Evolutionary conservation across 2,797 vertebrate genomes (phyloP).

Genomic region (Xerus rutilus): DNA sequence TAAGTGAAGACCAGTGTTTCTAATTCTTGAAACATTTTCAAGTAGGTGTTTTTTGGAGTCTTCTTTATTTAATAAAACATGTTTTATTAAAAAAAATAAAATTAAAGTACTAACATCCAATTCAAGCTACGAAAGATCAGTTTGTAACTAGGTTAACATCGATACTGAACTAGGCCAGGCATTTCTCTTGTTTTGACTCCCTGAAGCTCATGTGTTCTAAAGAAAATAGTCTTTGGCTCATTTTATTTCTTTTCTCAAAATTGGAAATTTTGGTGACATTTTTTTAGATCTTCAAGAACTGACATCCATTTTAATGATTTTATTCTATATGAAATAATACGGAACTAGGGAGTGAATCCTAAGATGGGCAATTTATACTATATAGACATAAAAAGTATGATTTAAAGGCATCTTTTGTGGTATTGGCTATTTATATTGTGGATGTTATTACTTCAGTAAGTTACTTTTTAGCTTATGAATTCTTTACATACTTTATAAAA

Average conservation of each 20-base stretch:
- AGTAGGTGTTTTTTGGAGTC: neutral
- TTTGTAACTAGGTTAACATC: neutral
- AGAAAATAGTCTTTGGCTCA: neutral
- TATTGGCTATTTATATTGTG: neutral
- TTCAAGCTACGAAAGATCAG: neutral
- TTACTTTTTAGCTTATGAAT: neutral
- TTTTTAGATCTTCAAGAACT: neutral
- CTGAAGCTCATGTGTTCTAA: neutral
- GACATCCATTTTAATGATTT: slow-evolving; percentile 38
- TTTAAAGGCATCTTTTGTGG: neutral
- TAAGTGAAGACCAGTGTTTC: neutral
- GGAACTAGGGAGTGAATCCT: neutral
- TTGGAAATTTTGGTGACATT: slow-evolving; percentile 1
- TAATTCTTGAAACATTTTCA: slow-evolving; percentile 11
- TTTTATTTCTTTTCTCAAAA: neutral
- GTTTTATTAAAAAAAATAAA: neutral
- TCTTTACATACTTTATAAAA: neutral
- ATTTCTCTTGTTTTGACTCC: neutral
- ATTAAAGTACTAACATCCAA: neutral
- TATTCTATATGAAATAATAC: neutral
- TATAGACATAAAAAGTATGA: neutral
- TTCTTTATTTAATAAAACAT: neutral
- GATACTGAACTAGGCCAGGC: neutral
- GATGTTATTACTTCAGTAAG: neutral
- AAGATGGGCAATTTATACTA: neutral